Conservation (phyloP, 2,113 vertebrate genomes). For the Mus spicilegus region DNA sequence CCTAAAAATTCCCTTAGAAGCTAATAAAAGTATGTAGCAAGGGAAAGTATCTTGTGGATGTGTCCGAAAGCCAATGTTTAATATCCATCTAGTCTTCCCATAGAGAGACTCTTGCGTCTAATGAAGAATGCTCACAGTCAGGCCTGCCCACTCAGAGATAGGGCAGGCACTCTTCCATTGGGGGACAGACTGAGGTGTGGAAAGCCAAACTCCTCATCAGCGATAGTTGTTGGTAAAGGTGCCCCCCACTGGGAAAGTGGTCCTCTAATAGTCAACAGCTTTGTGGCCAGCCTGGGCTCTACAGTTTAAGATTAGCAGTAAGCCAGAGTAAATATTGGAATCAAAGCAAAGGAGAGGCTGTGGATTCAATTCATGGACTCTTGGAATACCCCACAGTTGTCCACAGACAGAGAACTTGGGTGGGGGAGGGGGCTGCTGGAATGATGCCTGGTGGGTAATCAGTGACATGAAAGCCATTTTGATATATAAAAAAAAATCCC, state of each 20-base stretch:
- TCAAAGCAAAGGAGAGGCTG: fast-evolving
- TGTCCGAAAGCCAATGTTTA: background rate
- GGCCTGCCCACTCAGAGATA: background rate
- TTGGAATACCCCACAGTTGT: background rate
- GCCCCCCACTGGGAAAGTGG: fast-evolving
- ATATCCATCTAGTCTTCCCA: background rate
- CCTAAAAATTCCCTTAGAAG: conserved; percentile 15
- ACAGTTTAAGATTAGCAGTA: background rate
- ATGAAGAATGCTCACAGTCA: background rate
- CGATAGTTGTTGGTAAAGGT: background rate
- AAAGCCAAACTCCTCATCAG: background rate
- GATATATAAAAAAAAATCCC: background rate
- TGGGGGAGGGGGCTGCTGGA: no score
- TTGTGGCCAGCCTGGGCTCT: background rate
- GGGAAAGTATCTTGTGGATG: conserved; percentile 10
- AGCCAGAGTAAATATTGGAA: background rate
- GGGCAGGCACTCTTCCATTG: background rate
- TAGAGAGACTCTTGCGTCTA: background rate
- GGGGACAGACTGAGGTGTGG: background rate
- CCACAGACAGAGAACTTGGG: background rate
- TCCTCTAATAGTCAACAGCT: fast-evolving
- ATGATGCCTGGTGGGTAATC: background rate
- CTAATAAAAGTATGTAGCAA: background rate
- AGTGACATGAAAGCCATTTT: background rate
- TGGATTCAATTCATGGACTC: background rate